Percentiles rank a stretch among this genome's conserved stretches.
phyloP scores from a whole-genome alignment of 2,888 invertebrate species.

The Plemyria rubiginata region DNA sequence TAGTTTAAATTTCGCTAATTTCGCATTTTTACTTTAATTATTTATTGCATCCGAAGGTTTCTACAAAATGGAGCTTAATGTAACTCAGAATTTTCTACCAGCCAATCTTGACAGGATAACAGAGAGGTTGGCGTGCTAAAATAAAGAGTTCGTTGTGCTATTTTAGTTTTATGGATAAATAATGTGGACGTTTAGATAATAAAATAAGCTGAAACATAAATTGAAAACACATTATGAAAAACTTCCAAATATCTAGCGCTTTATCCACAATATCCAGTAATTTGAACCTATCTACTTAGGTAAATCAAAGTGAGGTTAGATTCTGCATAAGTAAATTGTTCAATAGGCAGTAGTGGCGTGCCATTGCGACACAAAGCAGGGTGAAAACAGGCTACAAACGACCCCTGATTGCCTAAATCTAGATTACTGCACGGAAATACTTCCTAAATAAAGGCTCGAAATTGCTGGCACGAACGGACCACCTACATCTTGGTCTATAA shows the following conservation, averaged over 20 bases:
- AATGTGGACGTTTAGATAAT: too few relatives aligned
- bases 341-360: conserved; percentile 23
- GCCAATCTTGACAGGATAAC: background rate
- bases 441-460: conserved; percentile 32
- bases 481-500: conserved; percentile 9
- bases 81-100: background rate
- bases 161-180: too few relatives aligned
- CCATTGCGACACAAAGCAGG: conserved; percentile 31
- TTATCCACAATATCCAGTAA: too few relatives aligned
- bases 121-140: background rate
- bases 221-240: too few relatives aligned
- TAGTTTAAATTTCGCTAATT: background rate
- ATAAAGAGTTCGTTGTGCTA: background rate
- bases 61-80: too few relatives aligned
- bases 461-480: conserved; percentile 23
- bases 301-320: background rate
- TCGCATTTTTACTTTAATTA: background rate
- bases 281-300: too few relatives aligned
- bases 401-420: conserved; percentile 33
- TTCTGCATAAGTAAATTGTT: conserved; percentile 18
- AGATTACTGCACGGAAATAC: conserved; percentile 35
- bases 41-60: background rate
- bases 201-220: too few relatives aligned
- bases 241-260: too few relatives aligned
- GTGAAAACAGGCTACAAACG: conserved; percentile 34